A percentile compares a stretch with the other conserved stretches of the same genome.
Conservation (phyloP, 92 coral and sea anemone genomes). For the Hydrozoanthus gracilis region DNA sequence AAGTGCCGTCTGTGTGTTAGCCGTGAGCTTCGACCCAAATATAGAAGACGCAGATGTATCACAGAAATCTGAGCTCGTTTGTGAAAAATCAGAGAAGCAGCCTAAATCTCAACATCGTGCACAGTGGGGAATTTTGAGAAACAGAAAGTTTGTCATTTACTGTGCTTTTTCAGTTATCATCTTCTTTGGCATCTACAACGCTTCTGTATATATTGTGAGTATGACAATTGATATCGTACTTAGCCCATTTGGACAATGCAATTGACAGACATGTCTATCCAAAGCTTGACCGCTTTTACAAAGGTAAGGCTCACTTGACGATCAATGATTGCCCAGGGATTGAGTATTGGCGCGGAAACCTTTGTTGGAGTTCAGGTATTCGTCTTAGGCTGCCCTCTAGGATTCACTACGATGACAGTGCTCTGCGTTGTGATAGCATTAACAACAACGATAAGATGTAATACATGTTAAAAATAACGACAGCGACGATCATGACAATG, state of each 20-base stretch:
- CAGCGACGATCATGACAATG: background rate
- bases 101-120: background rate
- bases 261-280: too few species aligned
- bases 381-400: too few species aligned
- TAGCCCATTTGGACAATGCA: background rate
- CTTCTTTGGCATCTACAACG: conserved; percentile 28
- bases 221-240: background rate
- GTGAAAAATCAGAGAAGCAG: background rate
- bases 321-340: too few species aligned
- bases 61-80: background rate
- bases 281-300: too few species aligned
- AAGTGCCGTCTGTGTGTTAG: conserved; percentile 25
- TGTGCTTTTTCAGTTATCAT: conserved; percentile 14
- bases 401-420: too few species aligned
- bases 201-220: conserved; percentile 35
- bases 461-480: background rate
- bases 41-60: conserved; percentile 17
- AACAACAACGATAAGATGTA: background rate
- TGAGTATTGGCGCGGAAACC: too few species aligned
- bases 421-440: too few species aligned
- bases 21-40: conserved; percentile 51
- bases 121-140: conserved; percentile 25
- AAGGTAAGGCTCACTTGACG: background rate
- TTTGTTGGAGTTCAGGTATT: too few species aligned
- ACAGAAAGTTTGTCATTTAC: conserved; percentile 18